These are phyloP conservation scores for Pandemis cinnamomeana DNA, from an alignment of 2,888 invertebrate species.

Conservation along the genomic window DNA sequence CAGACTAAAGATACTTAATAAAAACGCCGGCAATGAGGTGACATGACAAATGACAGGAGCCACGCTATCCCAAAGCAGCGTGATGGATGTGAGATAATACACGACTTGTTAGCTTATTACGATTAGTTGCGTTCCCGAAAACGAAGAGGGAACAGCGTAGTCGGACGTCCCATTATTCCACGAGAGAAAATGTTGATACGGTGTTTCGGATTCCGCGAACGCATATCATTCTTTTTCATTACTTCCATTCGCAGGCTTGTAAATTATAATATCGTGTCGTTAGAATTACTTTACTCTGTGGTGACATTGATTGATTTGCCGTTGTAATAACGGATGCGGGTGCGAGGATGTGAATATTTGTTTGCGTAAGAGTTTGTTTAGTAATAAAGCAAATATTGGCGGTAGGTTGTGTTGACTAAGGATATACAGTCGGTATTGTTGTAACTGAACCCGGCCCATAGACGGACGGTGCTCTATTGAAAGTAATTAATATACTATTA, in stretches of 20 bases:
- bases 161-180: constrained; percentile 79
- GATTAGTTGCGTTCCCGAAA: constrained; percentile 67
- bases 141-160: constrained; percentile 65
- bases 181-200: constrained; percentile 72
- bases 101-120: constrained; percentile 79
- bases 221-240: constrained; percentile 40
- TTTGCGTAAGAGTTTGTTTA: constrained; percentile 35
- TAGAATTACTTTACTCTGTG: constrained; percentile 35
- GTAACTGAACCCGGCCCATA: constrained; percentile 3
- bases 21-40: constrained; percentile 44
- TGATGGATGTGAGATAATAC: constrained; percentile 72
- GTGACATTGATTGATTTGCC: constrained; percentile 39
- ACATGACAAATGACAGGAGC: constrained; percentile 64
- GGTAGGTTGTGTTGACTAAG: constrained; percentile 31
- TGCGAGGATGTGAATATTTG: constrained; percentile 25
- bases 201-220: constrained; percentile 45
- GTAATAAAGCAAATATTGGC: constrained; percentile 35
- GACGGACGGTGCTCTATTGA: neutral
- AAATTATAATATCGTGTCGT: constrained; percentile 37
- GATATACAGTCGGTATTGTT: constrained; percentile 18
- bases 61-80: constrained; percentile 56
- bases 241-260: constrained; percentile 29
- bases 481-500: neutral
- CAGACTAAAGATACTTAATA: neutral
- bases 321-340: constrained; percentile 38